Evolutionary conservation across 2,888 invertebrate genomes (phyloP), one percentile per base, ranked within the genome.

Genomic region (Meiosimyza platycephala): DNA sequence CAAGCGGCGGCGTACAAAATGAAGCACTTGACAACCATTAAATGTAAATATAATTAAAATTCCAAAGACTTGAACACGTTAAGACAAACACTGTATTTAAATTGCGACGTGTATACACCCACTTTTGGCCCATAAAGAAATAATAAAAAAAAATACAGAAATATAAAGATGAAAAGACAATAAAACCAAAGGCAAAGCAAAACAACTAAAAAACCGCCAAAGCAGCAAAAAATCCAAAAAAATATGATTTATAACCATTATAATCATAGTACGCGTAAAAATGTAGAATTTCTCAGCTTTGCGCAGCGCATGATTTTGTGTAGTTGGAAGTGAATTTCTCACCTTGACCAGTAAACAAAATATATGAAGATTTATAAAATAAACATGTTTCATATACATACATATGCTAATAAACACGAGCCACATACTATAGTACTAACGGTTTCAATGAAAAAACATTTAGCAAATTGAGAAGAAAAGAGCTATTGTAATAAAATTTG

Each of bases 11-110:
- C 40, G 40, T 40, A 40, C 7, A 40, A 40, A 40, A n/a, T n/a
- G 6, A 55, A 55, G 22, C 16, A 55, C n/a, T n/a, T n/a, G 40
- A 55, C 55, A 16, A 15, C 18, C 55, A 55, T 16, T 18, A 54
- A 54, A 54, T 16, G 54, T 55, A 55, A 55, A 55, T 55, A 55
- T 55, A 55, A 55, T 55, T 55, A 55, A 55, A 55, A 18, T 55
- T 55, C 55, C n/a, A 22, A 55, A 55, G 18, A 22, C 55, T 11
- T 16, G 22, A 55, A 55, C 55, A 18, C 55, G 18, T 55, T 55
- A 16, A 16, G 55, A 18, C 55, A 22, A 16, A 55, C 55, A 55
- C 55, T 22, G 55, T 55, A 22, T 55, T 55, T 55, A 55, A 55
- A 55, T 55, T n/a, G 22, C 55, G 55, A 18, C 55, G 16, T n/a